Conservation (phyloP, 2,888 invertebrate species). For the Heteromyza rotundicornis region DNA sequence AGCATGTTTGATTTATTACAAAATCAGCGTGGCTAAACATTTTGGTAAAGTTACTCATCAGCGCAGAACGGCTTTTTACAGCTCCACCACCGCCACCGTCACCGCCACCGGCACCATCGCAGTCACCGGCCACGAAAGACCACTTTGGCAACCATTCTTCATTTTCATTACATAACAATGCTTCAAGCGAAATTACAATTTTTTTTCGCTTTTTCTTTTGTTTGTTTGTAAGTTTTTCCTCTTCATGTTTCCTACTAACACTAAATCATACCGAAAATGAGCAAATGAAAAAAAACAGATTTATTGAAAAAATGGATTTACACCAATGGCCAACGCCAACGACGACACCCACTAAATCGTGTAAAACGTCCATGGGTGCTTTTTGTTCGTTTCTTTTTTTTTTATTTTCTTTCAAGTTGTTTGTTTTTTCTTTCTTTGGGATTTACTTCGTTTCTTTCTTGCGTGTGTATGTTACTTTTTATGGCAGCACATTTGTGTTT, state of each 20-base stretch:
- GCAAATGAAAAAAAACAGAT: neutral
- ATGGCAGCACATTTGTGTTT: no score
- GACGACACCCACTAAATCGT: neutral
- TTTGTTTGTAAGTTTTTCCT: neutral
- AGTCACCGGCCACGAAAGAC: neutral
- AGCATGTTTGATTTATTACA: conserved; percentile 18
- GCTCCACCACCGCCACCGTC: neutral
- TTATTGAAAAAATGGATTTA: conserved; percentile 7
- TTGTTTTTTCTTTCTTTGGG: neutral
- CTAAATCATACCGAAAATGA: neutral
- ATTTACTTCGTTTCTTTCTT: neutral
- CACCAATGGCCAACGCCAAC: neutral
- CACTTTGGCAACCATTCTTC: conserved; percentile 4
- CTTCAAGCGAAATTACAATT: neutral
- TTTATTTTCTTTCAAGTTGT: neutral
- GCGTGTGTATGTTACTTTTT: no score
- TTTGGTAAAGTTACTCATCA: neutral
- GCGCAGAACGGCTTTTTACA: neutral
- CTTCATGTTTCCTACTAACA: neutral
- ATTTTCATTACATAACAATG: neutral
- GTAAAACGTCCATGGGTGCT: neutral
- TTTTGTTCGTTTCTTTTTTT: neutral
- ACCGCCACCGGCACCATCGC: neutral
- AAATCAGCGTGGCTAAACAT: conserved; percentile 14
- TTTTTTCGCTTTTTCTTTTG: neutral